Percentiles rank a stretch among this genome's conserved stretches.
Evolutionary conservation across 2,888 invertebrate species (phyloP).

Genomic region (Amphipyra berbera): DNA sequence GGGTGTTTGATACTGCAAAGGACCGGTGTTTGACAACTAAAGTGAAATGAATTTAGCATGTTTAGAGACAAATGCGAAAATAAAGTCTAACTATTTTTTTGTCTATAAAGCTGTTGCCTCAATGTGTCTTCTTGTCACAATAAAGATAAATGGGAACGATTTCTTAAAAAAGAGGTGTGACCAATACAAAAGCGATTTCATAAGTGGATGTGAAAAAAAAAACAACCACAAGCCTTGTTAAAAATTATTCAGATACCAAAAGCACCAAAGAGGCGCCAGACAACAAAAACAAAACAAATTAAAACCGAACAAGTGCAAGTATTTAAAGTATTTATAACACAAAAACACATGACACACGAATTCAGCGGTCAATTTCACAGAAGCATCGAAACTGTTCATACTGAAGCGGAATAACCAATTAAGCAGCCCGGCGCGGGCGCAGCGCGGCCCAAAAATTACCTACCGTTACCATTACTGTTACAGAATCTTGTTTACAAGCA

Average conservation of each 20-base stretch:
- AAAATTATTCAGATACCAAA: background rate
- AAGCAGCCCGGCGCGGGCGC: constrained; percentile 63
- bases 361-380: constrained; percentile 49
- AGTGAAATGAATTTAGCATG: background rate
- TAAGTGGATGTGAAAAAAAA: background rate
- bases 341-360: constrained; percentile 36
- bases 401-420: constrained; percentile 71
- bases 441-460: constrained; percentile 62
- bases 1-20: constrained; percentile 36
- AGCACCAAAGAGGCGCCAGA: constrained; percentile 31
- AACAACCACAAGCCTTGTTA: background rate
- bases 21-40: constrained; percentile 9
- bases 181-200: background rate
- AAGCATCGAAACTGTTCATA: constrained; percentile 50
- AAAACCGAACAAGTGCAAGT: constrained; percentile 39
- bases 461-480: constrained; percentile 75
- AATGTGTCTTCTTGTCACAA: too few relatives aligned
- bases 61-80: background rate
- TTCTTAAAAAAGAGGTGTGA: too few relatives aligned
- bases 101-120: too few relatives aligned
- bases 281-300: constrained; percentile 28
- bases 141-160: too few relatives aligned
- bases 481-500: constrained; percentile 56
- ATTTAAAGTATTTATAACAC: constrained; percentile 35
- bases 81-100: background rate